Evolutionary conservation across 2,888 invertebrate species (phyloP).

Genomic region (Hoplodrina ambigua): DNA sequence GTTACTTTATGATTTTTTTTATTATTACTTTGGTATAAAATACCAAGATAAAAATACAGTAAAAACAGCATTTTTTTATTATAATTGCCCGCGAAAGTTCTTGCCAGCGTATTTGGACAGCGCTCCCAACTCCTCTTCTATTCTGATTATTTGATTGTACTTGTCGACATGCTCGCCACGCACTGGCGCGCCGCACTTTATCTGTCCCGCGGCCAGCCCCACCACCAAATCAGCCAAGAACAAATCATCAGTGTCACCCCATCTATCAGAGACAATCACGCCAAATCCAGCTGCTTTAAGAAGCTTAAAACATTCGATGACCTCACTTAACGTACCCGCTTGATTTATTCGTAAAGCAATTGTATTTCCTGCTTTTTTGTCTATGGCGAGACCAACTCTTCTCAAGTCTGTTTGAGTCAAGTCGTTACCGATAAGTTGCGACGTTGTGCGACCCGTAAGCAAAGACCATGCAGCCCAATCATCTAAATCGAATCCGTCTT

Average conservation of each 20-base stretch:
- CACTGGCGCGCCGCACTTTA: constrained; percentile 99
- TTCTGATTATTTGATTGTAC: constrained; percentile 99
- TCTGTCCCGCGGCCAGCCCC: constrained; percentile 98
- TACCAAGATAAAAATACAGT: background rate
- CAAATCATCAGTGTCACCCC: constrained; percentile 99
- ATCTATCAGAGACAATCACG: constrained; percentile 85
- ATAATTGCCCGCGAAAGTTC: constrained; percentile 94
- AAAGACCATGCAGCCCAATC: constrained; percentile 99
- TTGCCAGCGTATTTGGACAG: constrained; percentile 98
- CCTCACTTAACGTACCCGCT: constrained; percentile 98
- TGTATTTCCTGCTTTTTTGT: constrained; percentile 98
- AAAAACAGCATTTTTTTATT: constrained; percentile 1
- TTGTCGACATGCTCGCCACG: constrained; percentile 98
- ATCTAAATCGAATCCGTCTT: constrained; percentile 99
- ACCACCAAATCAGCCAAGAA: constrained; percentile 99
- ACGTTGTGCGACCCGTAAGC: constrained; percentile 92
- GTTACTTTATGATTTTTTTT: background rate
- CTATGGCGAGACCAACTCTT: constrained; percentile 96
- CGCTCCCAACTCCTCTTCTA: constrained; percentile 98
- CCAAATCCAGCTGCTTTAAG: constrained; percentile 99
- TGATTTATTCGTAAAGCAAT: constrained; percentile 98
- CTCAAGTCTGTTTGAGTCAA: constrained; percentile 97
- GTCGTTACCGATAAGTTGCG: constrained; percentile 97
- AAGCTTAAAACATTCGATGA: constrained; percentile 97
- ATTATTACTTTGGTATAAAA: background rate